Evolutionary conservation across 2,888 invertebrate species (phyloP).

Genomic region (Busseola fusca): DNA sequence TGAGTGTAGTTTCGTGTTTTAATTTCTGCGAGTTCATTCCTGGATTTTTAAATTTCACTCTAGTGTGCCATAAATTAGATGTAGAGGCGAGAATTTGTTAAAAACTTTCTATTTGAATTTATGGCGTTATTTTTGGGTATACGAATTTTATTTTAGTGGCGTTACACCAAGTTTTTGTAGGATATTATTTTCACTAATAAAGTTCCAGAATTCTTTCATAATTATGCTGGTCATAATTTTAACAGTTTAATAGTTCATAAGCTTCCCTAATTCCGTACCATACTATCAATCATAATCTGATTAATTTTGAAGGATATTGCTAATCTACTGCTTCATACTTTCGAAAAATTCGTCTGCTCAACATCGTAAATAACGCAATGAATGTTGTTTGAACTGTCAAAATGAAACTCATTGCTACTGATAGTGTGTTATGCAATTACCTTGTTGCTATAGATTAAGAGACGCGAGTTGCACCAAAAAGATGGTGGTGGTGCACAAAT

Average conservation of each 20-base stretch:
- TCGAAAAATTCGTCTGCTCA: too few species aligned
- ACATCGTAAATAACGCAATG: too few species aligned
- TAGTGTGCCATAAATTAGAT: conserved; percentile 37
- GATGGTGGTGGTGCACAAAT: too few species aligned
- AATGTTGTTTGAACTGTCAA: too few species aligned
- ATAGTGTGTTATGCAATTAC: too few species aligned
- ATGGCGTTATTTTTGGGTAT: conserved; percentile 17
- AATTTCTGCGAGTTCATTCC: conserved; percentile 24
- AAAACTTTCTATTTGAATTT: conserved; percentile 50
- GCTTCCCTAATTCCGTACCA: too few species aligned
- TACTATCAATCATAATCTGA: too few species aligned
- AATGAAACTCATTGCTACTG: too few species aligned
- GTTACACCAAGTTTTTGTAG: neutral
- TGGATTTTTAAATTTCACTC: conserved; percentile 40
- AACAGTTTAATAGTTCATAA: neutral
- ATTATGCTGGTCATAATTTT: neutral
- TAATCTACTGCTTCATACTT: too few species aligned
- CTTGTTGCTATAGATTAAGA: too few species aligned
- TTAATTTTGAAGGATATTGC: too few species aligned
- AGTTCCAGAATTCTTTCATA: neutral
- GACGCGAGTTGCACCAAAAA: too few species aligned
- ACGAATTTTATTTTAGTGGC: conserved; percentile 9
- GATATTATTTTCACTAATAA: neutral
- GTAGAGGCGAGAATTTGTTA: conserved; percentile 36
- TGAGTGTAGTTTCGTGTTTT: conserved; percentile 38